Evolutionary conservation across 2,113 vertebrate genomes (phyloP), one percentile per base, ranked within the genome.

Genomic region (Chelonoidis abingdonii): DNA sequence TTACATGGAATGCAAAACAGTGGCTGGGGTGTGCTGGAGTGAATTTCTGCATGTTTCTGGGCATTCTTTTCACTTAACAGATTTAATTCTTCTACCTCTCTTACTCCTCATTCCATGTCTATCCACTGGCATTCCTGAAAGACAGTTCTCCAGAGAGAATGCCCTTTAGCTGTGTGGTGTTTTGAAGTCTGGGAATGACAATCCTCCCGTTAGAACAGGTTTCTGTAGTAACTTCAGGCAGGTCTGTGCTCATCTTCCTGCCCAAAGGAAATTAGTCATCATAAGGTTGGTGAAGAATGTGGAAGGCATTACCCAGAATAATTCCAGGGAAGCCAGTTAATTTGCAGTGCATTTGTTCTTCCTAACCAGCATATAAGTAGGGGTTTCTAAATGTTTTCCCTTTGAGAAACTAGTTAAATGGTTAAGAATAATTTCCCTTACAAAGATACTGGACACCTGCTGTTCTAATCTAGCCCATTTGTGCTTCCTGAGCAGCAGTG

Each of bases 101-200:
- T 90, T 88, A 85, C 87, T 50, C 47, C n/a, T 82, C 4, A 49
- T 65, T 53, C 87, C 53, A 38, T 52, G 21, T 69, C 86, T 92
- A 82, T 84, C 50, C 89, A 82, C n/a, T 47, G 85, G 31, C 80
- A 56, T 84, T 95, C 62, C 87, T 44, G 80, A 75, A 81, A 86
- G 24, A 24, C 57, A 53, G 12, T 87, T 94, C 86, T 75, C 76
- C 53, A 27, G 69, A 2, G 24, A 78, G 50, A 25, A 75, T 35
- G 54, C 3, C 53, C 17, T n/a, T 89, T n/a, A 87, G 14, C 52
- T 92, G 19, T 35, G 50, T 41, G 44, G 25, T 65, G 50, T 19
- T 84, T 88, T 89, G 62, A 92, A 87, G n/a, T 78, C 19, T 82
- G 31, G 12, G 44, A 91, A 80, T n/a, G 22, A 83, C 85, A 84